Base-by-base conservation (phyloP, 2,113 vertebrate species). In the Aptenodytes forsteri region DNA sequence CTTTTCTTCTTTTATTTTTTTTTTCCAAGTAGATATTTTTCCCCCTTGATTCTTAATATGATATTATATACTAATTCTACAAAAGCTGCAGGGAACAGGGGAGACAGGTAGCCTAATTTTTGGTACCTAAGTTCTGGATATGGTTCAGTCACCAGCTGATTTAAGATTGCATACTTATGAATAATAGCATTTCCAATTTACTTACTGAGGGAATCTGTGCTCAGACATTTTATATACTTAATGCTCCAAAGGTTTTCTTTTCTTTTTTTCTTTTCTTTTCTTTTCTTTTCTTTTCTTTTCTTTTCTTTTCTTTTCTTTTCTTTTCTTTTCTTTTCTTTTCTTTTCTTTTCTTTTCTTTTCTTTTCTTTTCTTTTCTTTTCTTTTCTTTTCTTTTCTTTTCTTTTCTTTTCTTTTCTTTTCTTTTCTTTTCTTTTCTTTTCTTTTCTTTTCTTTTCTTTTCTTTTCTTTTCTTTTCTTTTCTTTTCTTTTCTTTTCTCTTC, bases 271-370 rank as follows among this genome's bases (percentile, higher is more conserved):
- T 20, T 20, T 20, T 1, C 15, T 11, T 59, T 42, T 32, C 34
- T 19, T 36, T 22, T 23, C 8, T 2, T 46, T 46, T 8, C 8
- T 2, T 38, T 16, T 10, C 5, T 3, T 17, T 38, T 6, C 9
- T 5, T 15, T 32, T 15, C 9, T 2, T 14, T 7, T 15, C 7
- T 0, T 5, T 10, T 59, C 17, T 2, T 29, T 42, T 13, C 20
- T 5, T 20, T 30, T 3, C 21, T 9, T 47, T 42, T 38, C 16
- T 3, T 36, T 16, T 16, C 7, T 5, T 17, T 38, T 6, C 12
- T 10, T 15, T 32, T 10, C 9, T 4, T 14, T 7, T 10, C 7
- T 0, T 5, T 10, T 54, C 17, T 3, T 29, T 42, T 9, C 20
- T 9, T 20, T 30, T 3, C 20, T 19, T 36, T 42, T 6, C 40